phyloP scores from a whole-genome alignment of 1,140 invertebrate species.

The Polyergus mexicanus region DNA sequence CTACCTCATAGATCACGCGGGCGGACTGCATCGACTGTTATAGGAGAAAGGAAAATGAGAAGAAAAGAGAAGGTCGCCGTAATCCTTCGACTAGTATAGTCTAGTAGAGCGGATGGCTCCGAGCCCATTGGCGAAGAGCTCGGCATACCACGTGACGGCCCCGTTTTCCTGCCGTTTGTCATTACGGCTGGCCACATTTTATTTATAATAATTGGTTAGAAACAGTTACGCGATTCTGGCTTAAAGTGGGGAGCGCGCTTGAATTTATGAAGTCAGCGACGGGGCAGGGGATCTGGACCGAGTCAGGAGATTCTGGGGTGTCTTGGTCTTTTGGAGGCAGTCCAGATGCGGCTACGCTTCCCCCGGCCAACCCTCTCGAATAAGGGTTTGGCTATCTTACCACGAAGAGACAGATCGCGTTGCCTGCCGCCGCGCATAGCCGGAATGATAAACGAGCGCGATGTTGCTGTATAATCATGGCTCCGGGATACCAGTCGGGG shows the following conservation, averaged over 20 bases:
- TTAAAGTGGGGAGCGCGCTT: slow-evolving; percentile 69
- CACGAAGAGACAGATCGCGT: slow-evolving; percentile 81
- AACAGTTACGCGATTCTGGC: slow-evolving; percentile 82
- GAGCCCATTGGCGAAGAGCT: slow-evolving; percentile 78
- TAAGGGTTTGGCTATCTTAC: slow-evolving; percentile 82
- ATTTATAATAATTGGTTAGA: slow-evolving; percentile 85
- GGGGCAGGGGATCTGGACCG: slow-evolving; percentile 50
- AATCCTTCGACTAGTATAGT: slow-evolving; percentile 65
- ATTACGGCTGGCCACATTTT: slow-evolving; percentile 82
- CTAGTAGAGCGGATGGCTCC: slow-evolving; percentile 74
- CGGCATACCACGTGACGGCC: slow-evolving; percentile 61
- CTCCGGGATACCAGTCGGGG: slow-evolving; percentile 67
- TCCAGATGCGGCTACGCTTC: slow-evolving; percentile 80
- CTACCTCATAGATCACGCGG: slow-evolving; percentile 67
- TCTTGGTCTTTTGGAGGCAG: slow-evolving; percentile 83
- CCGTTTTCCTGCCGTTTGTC: slow-evolving; percentile 79
- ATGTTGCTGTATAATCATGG: slow-evolving; percentile 82
- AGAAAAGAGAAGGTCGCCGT: slow-evolving; percentile 54
- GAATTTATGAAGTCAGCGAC: slow-evolving; percentile 82
- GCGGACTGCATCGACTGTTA: slow-evolving; percentile 62
- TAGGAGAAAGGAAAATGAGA: slow-evolving; percentile 56
- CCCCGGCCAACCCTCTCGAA: slow-evolving; percentile 64
- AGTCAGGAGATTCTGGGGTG: slow-evolving; percentile 79
- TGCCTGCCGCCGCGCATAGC: slow-evolving; percentile 74
- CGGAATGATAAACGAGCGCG: slow-evolving; percentile 81